Percentiles rank a stretch among this genome's conserved stretches.
phyloP scores from a whole-genome alignment of 1,140 invertebrate genomes.

The Calosoma granatense region DNA sequence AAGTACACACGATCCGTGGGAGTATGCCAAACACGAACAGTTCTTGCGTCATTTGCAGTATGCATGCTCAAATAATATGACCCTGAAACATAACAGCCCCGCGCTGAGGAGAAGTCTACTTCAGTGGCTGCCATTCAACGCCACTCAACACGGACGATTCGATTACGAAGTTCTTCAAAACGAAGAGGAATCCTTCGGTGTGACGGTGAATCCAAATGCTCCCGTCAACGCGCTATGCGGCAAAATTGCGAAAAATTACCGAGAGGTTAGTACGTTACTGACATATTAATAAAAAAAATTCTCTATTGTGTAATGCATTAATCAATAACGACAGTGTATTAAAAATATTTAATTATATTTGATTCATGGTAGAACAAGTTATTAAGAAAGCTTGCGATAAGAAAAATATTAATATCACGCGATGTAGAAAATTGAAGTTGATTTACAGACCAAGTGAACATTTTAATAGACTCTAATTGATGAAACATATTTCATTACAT shows the following conservation, averaged over 20 bases:
- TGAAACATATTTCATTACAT: too few species aligned
- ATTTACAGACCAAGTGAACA: too few species aligned
- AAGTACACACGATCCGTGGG: conserved; percentile 57
- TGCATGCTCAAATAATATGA: conserved; percentile 16
- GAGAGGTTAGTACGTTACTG: neutral
- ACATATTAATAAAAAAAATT: too few species aligned
- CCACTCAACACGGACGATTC: neutral
- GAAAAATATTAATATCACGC: too few species aligned
- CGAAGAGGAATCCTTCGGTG: neutral
- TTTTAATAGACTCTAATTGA: too few species aligned
- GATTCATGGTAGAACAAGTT: too few species aligned
- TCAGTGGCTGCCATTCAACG: neutral
- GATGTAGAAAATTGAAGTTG: too few species aligned
- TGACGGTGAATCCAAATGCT: neutral
- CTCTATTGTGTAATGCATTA: too few species aligned
- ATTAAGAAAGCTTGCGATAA: too few species aligned
- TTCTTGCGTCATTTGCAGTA: conserved; percentile 38
- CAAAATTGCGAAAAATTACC: neutral
- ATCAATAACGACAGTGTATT: too few species aligned
- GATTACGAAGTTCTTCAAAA: neutral
- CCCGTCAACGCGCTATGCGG: neutral
- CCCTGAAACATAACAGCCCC: neutral
- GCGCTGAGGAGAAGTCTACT: neutral
- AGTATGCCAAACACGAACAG: conserved; percentile 45
- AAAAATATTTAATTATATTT: too few species aligned